Conservation (phyloP, 2,888 invertebrate species). For the Dicranocentrus wangi region DNA sequence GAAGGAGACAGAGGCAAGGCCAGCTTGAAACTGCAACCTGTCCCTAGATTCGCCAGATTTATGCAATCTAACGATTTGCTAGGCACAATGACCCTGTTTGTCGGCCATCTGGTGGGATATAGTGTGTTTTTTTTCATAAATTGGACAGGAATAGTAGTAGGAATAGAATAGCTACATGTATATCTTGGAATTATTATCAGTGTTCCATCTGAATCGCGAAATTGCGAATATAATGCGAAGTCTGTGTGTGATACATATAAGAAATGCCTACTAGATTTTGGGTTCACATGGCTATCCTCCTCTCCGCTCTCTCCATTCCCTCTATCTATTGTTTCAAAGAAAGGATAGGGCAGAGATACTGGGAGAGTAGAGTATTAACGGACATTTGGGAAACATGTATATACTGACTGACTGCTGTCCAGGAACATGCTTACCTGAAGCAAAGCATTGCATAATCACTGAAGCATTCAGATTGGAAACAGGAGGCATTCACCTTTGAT, state of each 20-base stretch:
- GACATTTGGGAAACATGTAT: slow-evolving; percentile 37
- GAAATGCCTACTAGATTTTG: too few relatives aligned
- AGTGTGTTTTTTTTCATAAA: slow-evolving; percentile 23
- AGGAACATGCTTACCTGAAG: slow-evolving; percentile 63
- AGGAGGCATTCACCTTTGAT: slow-evolving; percentile 45
- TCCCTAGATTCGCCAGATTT: slow-evolving; percentile 7
- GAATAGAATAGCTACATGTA: slow-evolving; percentile 30
- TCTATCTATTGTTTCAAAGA: slow-evolving; percentile 7
- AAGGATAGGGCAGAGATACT: not conserved
- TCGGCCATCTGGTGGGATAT: slow-evolving; percentile 55
- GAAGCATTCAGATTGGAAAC: slow-evolving; percentile 47
- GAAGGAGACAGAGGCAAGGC: not conserved
- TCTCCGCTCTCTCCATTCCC: not conserved
- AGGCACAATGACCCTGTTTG: slow-evolving; percentile 64
- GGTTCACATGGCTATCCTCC: not conserved
- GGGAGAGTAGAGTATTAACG: slow-evolving; percentile 26
- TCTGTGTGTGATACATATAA: too few relatives aligned
- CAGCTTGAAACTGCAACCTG: slow-evolving; percentile 3
- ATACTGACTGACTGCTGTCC: slow-evolving; percentile 53
- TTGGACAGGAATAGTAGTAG: slow-evolving; percentile 11
- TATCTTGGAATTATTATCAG: slow-evolving; percentile 14
- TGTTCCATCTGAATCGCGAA: slow-evolving; percentile 21
- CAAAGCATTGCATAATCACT: slow-evolving; percentile 61
- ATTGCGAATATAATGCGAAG: not conserved
- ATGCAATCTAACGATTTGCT: slow-evolving; percentile 37